A percentile compares a stretch with the other conserved stretches of the same genome.
Evolutionary conservation across 1,140 invertebrate genomes (phyloP).

Genomic region (Micrasema longulum): DNA sequence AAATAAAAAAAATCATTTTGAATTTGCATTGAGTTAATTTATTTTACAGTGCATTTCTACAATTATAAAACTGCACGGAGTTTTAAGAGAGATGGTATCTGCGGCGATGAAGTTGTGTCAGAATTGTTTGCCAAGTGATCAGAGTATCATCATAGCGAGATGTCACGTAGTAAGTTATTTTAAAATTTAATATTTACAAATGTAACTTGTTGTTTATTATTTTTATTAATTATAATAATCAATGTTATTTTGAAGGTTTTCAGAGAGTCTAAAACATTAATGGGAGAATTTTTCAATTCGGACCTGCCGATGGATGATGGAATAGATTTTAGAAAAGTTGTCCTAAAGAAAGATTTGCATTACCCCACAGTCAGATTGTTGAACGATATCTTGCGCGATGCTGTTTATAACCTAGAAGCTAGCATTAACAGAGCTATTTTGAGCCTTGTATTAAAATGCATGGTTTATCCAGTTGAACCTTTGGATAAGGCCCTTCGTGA

Average conservation of each 20-base stretch:
- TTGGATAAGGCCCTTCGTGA: conserved; percentile 16
- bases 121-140: conserved; percentile 44
- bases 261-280: conserved; percentile 47
- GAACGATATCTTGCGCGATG: conserved; percentile 47
- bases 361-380: conserved; percentile 46
- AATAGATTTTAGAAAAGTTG: conserved; percentile 12
- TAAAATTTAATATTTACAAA: not conserved
- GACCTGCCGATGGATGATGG: conserved; percentile 39
- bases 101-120: conserved; percentile 52
- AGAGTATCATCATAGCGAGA: conserved; percentile 48
- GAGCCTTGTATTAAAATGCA: conserved; percentile 41
- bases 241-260: conserved; percentile 41
- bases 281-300: conserved; percentile 42
- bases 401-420: conserved; percentile 45
- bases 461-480: conserved; percentile 40
- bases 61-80: conserved; percentile 38
- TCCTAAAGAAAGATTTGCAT: conserved; percentile 47
- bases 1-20: too few relatives aligned
- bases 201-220: not conserved
- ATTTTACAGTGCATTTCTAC: conserved; percentile 41
- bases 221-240: not conserved
- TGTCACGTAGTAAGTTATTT: conserved; percentile 50
- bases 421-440: conserved; percentile 49
- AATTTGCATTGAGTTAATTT: too few relatives aligned
- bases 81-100: conserved; percentile 46